phyloP scores from a whole-genome alignment of 2,797 vertebrate species.

The Odontamblyopus lacepedii region DNA sequence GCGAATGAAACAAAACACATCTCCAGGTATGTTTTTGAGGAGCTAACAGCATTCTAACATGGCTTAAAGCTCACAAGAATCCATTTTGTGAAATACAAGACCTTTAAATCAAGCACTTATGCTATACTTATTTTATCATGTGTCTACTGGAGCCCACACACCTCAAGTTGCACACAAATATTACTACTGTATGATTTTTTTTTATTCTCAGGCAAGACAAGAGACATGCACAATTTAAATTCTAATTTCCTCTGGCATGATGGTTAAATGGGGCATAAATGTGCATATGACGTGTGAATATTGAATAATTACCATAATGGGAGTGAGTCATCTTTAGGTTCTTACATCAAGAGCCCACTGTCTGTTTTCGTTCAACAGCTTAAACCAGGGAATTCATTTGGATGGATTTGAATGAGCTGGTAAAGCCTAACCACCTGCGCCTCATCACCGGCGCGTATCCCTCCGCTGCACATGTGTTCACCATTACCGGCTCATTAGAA shows the following conservation, averaged over 20 bases:
- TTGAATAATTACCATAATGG: constrained; percentile 1
- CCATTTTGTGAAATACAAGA: too few relatives aligned
- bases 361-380: background rate
- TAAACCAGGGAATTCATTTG: background rate
- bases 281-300: background rate
- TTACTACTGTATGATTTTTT: too few relatives aligned
- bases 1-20: too few relatives aligned
- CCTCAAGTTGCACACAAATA: background rate
- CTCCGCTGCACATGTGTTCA: background rate
- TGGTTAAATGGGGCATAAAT: constrained; percentile 1
- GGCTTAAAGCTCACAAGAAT: too few relatives aligned
- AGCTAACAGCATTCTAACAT: too few relatives aligned
- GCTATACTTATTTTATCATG: too few relatives aligned
- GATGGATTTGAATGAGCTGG: background rate
- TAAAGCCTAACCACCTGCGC: background rate
- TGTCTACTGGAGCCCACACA: background rate
- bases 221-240: background rate
- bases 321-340: background rate
- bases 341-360: background rate
- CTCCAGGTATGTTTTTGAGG: too few relatives aligned
- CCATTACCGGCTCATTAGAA: background rate
- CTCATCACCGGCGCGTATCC: background rate
- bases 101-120: too few relatives aligned
- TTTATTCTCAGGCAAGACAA: background rate
- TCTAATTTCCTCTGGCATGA: background rate